Conservation (phyloP, 2,797 vertebrate genomes). For the Somateria mollissima region DNA sequence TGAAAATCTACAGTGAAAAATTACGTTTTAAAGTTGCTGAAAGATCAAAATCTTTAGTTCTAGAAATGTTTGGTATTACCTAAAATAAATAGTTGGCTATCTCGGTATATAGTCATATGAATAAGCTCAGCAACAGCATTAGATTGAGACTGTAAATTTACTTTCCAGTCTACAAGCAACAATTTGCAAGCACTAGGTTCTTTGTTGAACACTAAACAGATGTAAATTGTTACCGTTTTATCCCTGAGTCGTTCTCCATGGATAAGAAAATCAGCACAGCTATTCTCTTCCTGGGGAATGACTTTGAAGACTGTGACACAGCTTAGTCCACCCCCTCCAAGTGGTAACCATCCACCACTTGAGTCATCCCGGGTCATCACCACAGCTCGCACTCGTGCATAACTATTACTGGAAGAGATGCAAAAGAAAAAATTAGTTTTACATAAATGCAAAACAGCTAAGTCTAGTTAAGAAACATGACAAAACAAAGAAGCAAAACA, state of each 20-base stretch:
- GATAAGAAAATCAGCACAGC: constrained; percentile 94
- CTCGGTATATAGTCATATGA: not conserved
- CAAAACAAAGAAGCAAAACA: not conserved
- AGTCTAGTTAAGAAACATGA: not conserved
- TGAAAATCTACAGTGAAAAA: not conserved
- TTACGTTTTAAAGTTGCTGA: not conserved
- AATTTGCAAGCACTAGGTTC: not conserved
- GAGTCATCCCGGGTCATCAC: constrained; percentile 99
- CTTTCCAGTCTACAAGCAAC: not conserved
- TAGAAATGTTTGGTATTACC: not conserved
- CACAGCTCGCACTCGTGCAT: constrained; percentile 99
- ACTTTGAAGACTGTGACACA: constrained; percentile 96
- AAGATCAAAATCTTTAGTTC: not conserved
- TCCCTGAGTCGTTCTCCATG: constrained; percentile 98
- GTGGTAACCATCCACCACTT: constrained; percentile 97
- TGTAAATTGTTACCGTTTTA: constrained; percentile 89
- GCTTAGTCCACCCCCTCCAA: constrained; percentile 96
- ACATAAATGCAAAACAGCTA: constrained; percentile 1
- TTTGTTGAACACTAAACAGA: not conserved
- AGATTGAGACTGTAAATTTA: not conserved
- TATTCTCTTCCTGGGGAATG: constrained; percentile 89
- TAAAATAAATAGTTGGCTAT: not conserved
- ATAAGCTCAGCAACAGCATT: not conserved
- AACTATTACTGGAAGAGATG: constrained; percentile 90
- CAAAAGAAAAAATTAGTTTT: constrained; percentile 68